Evolutionary conservation across 2,888 invertebrate species (phyloP).

Genomic region (Geotrupes spiniger): DNA sequence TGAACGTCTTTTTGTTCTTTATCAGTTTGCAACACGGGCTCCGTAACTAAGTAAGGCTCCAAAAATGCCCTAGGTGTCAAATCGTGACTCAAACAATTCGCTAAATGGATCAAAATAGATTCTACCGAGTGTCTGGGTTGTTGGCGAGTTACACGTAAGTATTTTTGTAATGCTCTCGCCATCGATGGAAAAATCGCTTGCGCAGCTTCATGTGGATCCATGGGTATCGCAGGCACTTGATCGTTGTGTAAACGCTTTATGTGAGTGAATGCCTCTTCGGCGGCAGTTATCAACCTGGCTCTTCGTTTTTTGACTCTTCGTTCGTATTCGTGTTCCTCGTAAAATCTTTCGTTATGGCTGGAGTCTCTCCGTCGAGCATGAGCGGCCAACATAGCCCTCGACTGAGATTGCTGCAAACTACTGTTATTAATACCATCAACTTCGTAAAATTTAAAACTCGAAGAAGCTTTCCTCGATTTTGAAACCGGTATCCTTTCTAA

Average conservation of each 20-base stretch:
- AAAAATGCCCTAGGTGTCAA: slow-evolving; percentile 92
- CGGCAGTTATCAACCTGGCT: slow-evolving; percentile 86
- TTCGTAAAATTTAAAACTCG: slow-evolving; percentile 95
- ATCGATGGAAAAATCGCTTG: slow-evolving; percentile 97
- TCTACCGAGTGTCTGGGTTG: slow-evolving; percentile 96
- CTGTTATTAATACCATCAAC: slow-evolving; percentile 76
- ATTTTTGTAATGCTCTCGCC: slow-evolving; percentile 94
- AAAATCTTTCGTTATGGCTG: slow-evolving; percentile 95
- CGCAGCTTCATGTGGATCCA: slow-evolving; percentile 95
- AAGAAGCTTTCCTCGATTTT: slow-evolving; percentile 73
- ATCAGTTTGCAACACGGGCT: slow-evolving; percentile 82
- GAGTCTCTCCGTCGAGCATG: slow-evolving; percentile 84
- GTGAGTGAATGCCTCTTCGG: slow-evolving; percentile 98
- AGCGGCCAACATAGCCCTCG: slow-evolving; percentile 67
- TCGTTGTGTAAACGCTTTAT: slow-evolving; percentile 79
- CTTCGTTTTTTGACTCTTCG: slow-evolving; percentile 85
- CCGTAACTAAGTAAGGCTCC: slow-evolving; percentile 85
- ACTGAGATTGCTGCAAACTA: slow-evolving; percentile 65
- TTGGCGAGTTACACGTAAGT: slow-evolving; percentile 90
- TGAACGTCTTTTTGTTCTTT: slow-evolving; percentile 80
- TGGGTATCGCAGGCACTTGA: slow-evolving; percentile 74
- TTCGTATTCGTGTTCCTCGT: slow-evolving; percentile 97
- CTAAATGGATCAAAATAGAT: slow-evolving; percentile 85
- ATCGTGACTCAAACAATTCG: slow-evolving; percentile 89
- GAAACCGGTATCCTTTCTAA: slow-evolving; percentile 86